These are phyloP conservation scores for Eclectus roratus DNA, from an alignment of 2,113 vertebrate species.

Conservation along the genomic window DNA sequence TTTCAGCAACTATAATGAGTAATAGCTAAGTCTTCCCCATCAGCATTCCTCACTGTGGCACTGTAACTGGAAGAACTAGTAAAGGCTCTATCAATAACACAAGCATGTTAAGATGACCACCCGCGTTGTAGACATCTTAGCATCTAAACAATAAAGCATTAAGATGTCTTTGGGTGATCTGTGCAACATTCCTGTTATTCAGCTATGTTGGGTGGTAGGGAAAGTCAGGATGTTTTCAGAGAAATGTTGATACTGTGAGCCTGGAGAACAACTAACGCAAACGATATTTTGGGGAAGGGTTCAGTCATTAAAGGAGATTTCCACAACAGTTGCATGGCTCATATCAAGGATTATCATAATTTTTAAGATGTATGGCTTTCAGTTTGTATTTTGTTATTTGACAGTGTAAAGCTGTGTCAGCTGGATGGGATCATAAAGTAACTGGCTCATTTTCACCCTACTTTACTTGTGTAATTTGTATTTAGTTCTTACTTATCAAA, in stretches of 20 bases:
- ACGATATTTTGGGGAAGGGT: neutral
- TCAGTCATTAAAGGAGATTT: neutral
- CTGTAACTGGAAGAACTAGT: neutral
- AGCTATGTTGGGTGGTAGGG: neutral
- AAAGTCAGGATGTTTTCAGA: neutral
- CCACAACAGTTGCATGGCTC: neutral
- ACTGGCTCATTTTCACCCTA: neutral
- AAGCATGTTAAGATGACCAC: neutral
- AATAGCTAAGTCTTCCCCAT: neutral
- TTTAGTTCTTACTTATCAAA: neutral
- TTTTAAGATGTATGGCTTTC: neutral
- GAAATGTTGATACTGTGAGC: neutral
- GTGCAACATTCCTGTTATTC: neutral
- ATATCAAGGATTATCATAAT: fast-evolving
- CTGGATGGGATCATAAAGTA: neutral
- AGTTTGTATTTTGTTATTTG: neutral
- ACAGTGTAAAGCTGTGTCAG: neutral
- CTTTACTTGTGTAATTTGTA: neutral
- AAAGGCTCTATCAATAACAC: neutral
- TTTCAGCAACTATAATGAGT: neutral
- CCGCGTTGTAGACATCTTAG: neutral
- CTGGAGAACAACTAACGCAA: neutral
- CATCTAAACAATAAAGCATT: neutral
- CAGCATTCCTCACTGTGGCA: neutral
- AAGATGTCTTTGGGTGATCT: neutral